phyloP scores from a whole-genome alignment of 2,113 vertebrate genomes.

The Anarhynchus alexandrinus region DNA sequence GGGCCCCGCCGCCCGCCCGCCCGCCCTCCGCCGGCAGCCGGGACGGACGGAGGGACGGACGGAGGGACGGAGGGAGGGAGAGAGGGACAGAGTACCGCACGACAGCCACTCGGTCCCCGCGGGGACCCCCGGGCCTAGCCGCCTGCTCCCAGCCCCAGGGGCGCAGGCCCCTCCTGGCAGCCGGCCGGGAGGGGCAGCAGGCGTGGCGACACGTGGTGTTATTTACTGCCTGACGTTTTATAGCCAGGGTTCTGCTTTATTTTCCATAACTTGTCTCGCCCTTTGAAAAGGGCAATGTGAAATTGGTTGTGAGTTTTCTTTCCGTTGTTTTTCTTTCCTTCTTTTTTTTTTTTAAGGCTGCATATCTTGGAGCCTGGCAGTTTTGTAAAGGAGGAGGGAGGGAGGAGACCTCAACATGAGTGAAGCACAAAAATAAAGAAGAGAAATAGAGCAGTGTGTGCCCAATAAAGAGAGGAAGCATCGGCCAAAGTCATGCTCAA shows the following conservation, averaged over 20 bases:
- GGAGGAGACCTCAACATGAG: not conserved
- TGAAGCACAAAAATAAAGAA: not conserved
- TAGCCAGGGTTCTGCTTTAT: not conserved
- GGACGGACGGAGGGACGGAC: too few species aligned
- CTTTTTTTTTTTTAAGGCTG: not conserved
- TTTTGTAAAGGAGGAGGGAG: not conserved
- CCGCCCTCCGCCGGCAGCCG: too few species aligned
- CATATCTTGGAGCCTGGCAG: not conserved
- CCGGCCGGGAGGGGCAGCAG: not conserved
- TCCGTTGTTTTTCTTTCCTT: rapidly evolving
- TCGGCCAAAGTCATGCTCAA: not conserved
- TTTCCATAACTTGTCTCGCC: not conserved
- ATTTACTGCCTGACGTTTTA: not conserved
- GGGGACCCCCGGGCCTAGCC: not conserved
- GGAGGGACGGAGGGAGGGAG: too few species aligned
- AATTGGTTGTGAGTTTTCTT: not conserved
- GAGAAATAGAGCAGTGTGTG: not conserved
- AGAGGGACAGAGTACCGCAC: not conserved
- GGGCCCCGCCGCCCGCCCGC: not conserved
- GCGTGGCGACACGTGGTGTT: not conserved
- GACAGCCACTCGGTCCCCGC: too few species aligned
- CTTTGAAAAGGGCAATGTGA: conserved; percentile 17
- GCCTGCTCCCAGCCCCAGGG: too few species aligned
- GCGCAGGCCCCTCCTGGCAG: not conserved
- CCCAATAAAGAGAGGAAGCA: not conserved